Evolutionary conservation across 2,888 invertebrate genomes (phyloP).

Genomic region (Hipparchia semele): DNA sequence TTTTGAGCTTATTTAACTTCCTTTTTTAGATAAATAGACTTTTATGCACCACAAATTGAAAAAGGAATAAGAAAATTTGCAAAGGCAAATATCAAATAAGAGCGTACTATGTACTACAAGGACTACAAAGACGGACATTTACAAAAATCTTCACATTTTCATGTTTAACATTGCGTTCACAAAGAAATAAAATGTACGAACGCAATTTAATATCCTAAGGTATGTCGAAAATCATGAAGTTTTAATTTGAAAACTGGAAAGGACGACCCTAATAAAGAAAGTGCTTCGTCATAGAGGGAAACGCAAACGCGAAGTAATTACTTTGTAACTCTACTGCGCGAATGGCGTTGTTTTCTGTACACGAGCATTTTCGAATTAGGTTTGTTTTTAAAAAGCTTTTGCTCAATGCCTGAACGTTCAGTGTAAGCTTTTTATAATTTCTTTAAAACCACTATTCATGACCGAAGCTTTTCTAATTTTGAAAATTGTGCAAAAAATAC

Average conservation of each 20-base stretch:
- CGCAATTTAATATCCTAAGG: no score
- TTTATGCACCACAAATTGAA: no score
- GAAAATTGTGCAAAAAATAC: neutral
- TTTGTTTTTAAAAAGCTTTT: neutral
- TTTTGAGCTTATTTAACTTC: no score
- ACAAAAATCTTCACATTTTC: neutral
- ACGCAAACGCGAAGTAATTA: constrained; percentile 37
- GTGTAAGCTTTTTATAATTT: neutral
- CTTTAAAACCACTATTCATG: neutral
- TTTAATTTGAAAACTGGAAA: neutral
- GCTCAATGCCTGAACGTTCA: neutral
- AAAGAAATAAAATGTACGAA: no score
- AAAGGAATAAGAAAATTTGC: no score
- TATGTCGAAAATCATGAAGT: no score
- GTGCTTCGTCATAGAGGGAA: constrained; percentile 24
- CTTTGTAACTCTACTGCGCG: constrained; percentile 19
- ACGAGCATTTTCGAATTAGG: constrained; percentile 13
- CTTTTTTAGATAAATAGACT: no score
- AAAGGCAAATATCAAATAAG: no score
- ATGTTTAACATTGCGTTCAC: no score
- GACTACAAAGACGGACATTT: neutral
- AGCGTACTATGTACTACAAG: no score
- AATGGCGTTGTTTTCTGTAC: constrained; percentile 1
- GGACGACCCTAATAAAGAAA: constrained; percentile 13
- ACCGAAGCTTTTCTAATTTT: neutral